Evolutionary conservation across 2,888 invertebrate genomes (phyloP), one percentile per base, ranked within the genome.

Genomic region (Mechanitis messenoides): DNA sequence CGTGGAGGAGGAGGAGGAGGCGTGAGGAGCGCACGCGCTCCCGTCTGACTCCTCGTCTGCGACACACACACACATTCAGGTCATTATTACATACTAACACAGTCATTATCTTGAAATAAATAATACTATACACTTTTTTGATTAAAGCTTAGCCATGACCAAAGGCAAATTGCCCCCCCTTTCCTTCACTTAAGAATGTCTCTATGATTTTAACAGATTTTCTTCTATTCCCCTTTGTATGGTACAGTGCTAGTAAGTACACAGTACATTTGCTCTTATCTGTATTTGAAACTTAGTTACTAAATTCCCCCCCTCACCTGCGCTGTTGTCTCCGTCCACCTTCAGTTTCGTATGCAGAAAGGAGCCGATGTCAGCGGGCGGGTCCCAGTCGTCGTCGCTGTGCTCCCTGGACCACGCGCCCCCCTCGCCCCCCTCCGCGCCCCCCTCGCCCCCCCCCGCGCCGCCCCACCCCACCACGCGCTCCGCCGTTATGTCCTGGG

Each of bases 321-420:
- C 83, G 56, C 86, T 88, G 38, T 87, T 85, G 59, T 89, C 88
- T 0, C 87, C 88, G 65, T 87, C 87, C 0, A 87, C 88, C 11
- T 78, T 68, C 9, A 87, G 73, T 59, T 78, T 68, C 2, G 90
- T 90, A 69, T 85, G 83, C 31, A 90, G 77, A 72, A 90, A 90
- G 42, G 84, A 86, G n/a, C 88, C 90, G 66, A 90, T 90, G 68
- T 90, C 90, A 0, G 90, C 71, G 0, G 90, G 84, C 31, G 87
- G 83, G 71, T 87, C 87, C 84, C 87, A 88, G 68, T 88, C 89
- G 60, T 90, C 90, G 63, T 88, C 89, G 0, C 81, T 81, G 3
- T 69, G 71, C 35, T 80, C 81, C 7, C 82, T 75, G 31, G 82
- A 81, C 64, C 79, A 78, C 2, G 68, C 64, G 63, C 67, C 57